Evolutionary conservation across 2,888 invertebrate species (phyloP).

Genomic region (Drepanosiphum platanoidis): DNA sequence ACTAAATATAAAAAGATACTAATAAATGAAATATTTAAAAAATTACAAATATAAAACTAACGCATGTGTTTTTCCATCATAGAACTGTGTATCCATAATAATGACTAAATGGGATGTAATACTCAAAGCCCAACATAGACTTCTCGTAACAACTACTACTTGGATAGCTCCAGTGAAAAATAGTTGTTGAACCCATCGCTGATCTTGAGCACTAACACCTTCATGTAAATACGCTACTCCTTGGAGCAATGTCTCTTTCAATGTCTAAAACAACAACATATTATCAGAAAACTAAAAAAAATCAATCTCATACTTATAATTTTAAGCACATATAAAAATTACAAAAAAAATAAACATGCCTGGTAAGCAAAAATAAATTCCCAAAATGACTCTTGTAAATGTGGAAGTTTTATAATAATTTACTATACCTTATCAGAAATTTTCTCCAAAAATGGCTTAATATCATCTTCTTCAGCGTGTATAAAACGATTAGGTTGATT

Average conservation of each 20-base stretch:
- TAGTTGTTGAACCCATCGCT: conserved; percentile 90
- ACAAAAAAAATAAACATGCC: not conserved
- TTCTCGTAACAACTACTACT: conserved; percentile 90
- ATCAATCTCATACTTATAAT: not conserved
- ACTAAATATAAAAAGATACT: conserved; percentile 46
- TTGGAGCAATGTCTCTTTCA: conserved; percentile 90
- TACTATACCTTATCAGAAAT: conserved; percentile 81
- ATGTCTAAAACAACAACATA: conserved; percentile 70
- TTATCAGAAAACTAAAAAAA: not conserved
- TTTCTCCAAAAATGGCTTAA: conserved; percentile 87
- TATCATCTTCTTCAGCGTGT: conserved; percentile 85
- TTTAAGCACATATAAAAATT: not conserved
- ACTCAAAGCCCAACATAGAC: conserved; percentile 91
- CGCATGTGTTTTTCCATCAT: conserved; percentile 77
- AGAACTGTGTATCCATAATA: conserved; percentile 95
- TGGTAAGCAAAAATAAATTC: no score
- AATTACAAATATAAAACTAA: conserved; percentile 58
- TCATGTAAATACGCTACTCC: conserved; percentile 98
- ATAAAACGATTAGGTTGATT: conserved; percentile 87
- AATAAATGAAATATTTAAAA: not conserved
- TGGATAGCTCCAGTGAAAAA: conserved; percentile 93
- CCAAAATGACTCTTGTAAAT: no score
- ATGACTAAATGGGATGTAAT: conserved; percentile 93
- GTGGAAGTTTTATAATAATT: no score
- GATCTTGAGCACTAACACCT: conserved; percentile 86